Evolutionary conservation across 2,113 vertebrate genomes (phyloP).

Genomic region (Syngnathus typhle): DNA sequence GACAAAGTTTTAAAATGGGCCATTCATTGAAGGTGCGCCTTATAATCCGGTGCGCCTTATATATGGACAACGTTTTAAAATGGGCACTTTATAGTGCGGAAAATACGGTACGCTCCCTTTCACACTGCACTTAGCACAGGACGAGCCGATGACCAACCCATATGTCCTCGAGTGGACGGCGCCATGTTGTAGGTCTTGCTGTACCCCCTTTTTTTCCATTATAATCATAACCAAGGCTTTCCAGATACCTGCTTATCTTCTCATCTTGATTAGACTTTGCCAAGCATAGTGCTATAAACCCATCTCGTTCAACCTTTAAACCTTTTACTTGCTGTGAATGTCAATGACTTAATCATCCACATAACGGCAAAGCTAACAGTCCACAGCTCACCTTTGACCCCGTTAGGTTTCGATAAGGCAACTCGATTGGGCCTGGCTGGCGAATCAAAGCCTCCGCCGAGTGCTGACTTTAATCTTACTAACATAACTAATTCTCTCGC

Average conservation of each 20-base stretch:
- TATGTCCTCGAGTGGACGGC: background rate
- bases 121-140: background rate
- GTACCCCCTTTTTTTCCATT: no score
- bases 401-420: background rate
- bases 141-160: background rate
- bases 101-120: background rate
- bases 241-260: conserved; percentile 30
- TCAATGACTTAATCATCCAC: conserved; percentile 29
- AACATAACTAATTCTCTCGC: conserved; percentile 3
- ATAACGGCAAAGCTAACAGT: conserved; percentile 33
- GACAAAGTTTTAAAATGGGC: no score
- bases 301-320: conserved; percentile 55
- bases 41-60: no score
- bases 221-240: no score
- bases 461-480: conserved; percentile 28
- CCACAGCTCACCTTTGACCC: conserved; percentile 37
- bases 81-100: no score
- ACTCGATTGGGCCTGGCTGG: background rate
- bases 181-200: background rate
- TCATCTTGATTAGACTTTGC: conserved; percentile 31
- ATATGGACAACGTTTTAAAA: no score
- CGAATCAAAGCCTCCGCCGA: conserved; percentile 37
- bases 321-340: conserved; percentile 36
- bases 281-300: conserved; percentile 37
- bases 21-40: no score